Evolutionary conservation across 2,888 invertebrate genomes (phyloP).

Genomic region (Hydrotaea cyrtoneurina): DNA sequence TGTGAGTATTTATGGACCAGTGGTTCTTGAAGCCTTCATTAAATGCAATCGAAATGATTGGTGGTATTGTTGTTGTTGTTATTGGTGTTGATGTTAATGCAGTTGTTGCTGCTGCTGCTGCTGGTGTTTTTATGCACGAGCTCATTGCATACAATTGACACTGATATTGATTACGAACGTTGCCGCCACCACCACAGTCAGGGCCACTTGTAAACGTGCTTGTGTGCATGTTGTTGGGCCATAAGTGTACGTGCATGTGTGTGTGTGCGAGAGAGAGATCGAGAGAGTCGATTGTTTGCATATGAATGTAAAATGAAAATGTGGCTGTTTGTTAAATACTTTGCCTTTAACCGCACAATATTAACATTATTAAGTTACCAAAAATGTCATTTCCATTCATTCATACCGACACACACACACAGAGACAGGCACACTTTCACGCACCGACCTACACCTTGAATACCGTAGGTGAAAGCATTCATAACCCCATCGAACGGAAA

Average conservation of each 20-base stretch:
- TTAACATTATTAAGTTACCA: conserved; percentile 54
- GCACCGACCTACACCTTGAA: neutral
- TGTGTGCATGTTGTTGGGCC: neutral
- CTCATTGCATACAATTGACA: conserved; percentile 26
- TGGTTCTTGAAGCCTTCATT: conserved; percentile 2
- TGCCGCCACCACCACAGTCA: neutral
- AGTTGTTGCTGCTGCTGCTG: neutral
- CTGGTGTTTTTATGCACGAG: neutral
- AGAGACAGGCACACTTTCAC: conserved; percentile 1
- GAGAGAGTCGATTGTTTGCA: neutral
- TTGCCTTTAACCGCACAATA: conserved; percentile 51
- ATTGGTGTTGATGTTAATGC: too few species aligned
- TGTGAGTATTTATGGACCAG: conserved; percentile 3
- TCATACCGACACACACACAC: neutral
- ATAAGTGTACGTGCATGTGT: neutral
- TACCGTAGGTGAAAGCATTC: conserved; percentile 2
- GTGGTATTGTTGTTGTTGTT: neutral
- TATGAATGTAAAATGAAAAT: conserved; percentile 23
- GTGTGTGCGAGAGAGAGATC: neutral
- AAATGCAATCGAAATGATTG: conserved; percentile 22
- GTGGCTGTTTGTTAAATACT: conserved; percentile 56
- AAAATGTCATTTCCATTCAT: conserved; percentile 45
- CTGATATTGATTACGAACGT: conserved; percentile 22
- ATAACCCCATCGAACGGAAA: conserved; percentile 17
- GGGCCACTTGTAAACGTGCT: conserved; percentile 10